These are phyloP conservation scores for Hermetia illucens DNA, from an alignment of 1,140 invertebrate species.

Conservation along the genomic window DNA sequence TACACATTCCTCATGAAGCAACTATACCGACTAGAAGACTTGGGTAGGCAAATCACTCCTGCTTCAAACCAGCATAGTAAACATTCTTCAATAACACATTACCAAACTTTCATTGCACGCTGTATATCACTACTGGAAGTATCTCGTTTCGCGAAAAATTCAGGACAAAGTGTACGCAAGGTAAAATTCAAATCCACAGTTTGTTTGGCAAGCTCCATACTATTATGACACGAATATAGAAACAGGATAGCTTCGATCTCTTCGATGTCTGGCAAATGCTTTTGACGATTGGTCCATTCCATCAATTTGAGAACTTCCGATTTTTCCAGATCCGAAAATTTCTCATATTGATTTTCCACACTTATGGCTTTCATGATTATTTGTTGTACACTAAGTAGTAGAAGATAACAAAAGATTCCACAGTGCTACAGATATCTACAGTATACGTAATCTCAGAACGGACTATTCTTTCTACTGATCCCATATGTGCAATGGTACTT, in stretches of 20 bases:
- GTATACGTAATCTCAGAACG: too few species aligned
- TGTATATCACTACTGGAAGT: slow-evolving; percentile 32
- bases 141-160: slow-evolving; percentile 44
- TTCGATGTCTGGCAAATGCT: slow-evolving; percentile 42
- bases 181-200: slow-evolving; percentile 49
- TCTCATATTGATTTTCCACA: slow-evolving; percentile 38
- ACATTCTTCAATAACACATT: too few species aligned
- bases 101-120: slow-evolving; percentile 34
- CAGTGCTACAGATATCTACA: too few species aligned
- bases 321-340: slow-evolving; percentile 38
- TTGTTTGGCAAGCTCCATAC: slow-evolving; percentile 43
- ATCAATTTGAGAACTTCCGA: slow-evolving; percentile 39
- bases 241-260: slow-evolving; percentile 45
- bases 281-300: slow-evolving; percentile 46
- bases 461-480: too few species aligned
- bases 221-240: slow-evolving; percentile 45
- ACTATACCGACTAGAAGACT: too few species aligned
- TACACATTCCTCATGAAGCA: too few species aligned
- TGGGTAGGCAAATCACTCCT: too few species aligned
- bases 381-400: too few species aligned
- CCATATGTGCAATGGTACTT: too few species aligned
- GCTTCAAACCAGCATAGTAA: too few species aligned
- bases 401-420: too few species aligned
- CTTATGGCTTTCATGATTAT: slow-evolving; percentile 21
- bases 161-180: slow-evolving; percentile 41